A percentile compares a stretch with the other conserved stretches of the same genome.
Evolutionary conservation across 2,113 vertebrate genomes (phyloP).

Genomic region (Glaucomys volans): DNA sequence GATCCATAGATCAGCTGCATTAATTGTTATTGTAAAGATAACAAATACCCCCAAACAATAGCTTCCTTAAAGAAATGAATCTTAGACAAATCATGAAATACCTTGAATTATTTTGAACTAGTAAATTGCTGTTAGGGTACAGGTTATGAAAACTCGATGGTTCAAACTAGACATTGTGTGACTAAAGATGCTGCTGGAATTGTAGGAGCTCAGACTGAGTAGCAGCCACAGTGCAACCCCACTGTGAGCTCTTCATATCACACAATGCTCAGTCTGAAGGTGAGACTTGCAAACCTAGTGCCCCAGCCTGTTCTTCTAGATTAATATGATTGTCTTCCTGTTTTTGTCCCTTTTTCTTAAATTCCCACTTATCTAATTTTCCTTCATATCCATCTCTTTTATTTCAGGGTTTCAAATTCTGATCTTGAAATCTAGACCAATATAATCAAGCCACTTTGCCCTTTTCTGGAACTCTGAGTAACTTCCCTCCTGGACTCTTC

Average conservation of each 20-base stretch:
- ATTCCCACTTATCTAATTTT: background rate
- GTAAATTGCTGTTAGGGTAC: background rate
- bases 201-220: rapidly evolving
- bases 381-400: rapidly evolving
- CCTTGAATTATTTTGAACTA: background rate
- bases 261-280: rapidly evolving
- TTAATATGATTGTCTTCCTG: background rate
- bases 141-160: rapidly evolving
- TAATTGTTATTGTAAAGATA: background rate
- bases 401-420: background rate
- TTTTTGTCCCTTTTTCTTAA: background rate
- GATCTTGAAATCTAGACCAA: background rate
- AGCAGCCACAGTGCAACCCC: rapidly evolving
- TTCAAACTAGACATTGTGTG: background rate
- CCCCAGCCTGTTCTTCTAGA: background rate
- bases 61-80: background rate
- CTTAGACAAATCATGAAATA: background rate
- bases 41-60: background rate
- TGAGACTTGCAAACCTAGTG: rapidly evolving
- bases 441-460: background rate
- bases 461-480: background rate
- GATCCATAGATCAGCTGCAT: background rate
- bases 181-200: too few relatives aligned
- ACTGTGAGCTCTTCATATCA: rapidly evolving
- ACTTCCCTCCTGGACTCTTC: background rate